Conservation (phyloP, 92 coral and sea anemone genomes). For the Paramuricea clavata region DNA sequence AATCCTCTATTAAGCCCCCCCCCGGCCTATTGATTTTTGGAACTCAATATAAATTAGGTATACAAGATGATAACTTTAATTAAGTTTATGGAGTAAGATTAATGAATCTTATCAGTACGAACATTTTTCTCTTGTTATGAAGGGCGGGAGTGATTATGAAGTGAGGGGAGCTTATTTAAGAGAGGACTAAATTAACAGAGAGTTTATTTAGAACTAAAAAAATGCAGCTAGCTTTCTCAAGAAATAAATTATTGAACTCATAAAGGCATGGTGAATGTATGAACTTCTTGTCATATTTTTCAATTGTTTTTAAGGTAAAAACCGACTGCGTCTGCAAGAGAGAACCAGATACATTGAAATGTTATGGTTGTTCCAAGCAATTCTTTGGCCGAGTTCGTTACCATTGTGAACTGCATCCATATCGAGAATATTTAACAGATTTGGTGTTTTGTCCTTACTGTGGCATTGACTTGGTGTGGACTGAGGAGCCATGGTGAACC, state of each 20-base stretch:
- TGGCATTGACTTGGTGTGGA: slow-evolving; percentile 46
- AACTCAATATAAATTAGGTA: too few relatives aligned
- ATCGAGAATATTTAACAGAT: slow-evolving; percentile 35
- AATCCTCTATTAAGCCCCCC: too few relatives aligned
- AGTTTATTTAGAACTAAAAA: too few relatives aligned
- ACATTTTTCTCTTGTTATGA: too few relatives aligned
- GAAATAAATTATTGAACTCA: not conserved
- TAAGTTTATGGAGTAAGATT: too few relatives aligned
- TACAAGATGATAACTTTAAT: too few relatives aligned
- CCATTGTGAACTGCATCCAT: slow-evolving; percentile 45
- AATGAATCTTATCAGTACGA: too few relatives aligned
- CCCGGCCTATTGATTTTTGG: too few relatives aligned
- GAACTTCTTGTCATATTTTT: not conserved
- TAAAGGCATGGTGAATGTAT: not conserved
- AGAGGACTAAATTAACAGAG: too few relatives aligned
- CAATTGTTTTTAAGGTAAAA: not conserved
- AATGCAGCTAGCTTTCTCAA: not conserved
- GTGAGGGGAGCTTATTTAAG: too few relatives aligned
- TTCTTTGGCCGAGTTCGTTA: slow-evolving; percentile 47
- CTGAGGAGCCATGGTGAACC: slow-evolving; percentile 42
- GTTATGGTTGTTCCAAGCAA: slow-evolving; percentile 38
- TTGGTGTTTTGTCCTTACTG: slow-evolving; percentile 42
- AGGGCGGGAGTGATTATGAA: too few relatives aligned
- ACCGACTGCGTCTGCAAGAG: slow-evolving; percentile 30
- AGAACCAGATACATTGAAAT: slow-evolving; percentile 42